phyloP scores from a whole-genome alignment of 2,797 vertebrate genomes.

The Eulemur rubriventer region DNA sequence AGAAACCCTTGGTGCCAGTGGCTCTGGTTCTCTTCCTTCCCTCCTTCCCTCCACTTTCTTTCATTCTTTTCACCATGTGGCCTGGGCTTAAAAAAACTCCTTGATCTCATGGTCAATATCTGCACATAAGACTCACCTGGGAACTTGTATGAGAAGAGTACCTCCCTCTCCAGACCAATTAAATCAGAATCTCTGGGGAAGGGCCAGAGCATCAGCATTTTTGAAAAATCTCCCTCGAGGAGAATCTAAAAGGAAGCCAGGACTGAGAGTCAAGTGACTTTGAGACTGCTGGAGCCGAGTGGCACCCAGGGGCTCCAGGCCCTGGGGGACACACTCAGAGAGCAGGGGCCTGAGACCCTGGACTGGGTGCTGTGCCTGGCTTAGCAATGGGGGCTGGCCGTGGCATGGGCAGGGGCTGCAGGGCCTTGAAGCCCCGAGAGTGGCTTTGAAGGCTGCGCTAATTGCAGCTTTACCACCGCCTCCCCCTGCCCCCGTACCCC shows the following conservation, averaged over 20 bases:
- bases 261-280: background rate
- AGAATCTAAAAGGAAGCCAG: background rate
- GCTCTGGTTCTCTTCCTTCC: background rate
- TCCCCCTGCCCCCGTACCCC: too few species aligned
- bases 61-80: background rate
- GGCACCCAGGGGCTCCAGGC: background rate
- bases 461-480: accelerated
- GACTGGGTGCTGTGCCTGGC: too few species aligned
- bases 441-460: background rate
- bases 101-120: background rate
- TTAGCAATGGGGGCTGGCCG: background rate
- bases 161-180: background rate
- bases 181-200: background rate
- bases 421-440: background rate
- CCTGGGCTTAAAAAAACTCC: background rate
- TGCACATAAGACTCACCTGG: background rate
- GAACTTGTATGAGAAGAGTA: background rate
- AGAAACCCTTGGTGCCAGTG: background rate
- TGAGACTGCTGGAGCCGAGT: background rate
- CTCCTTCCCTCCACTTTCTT: background rate
- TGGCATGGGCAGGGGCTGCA: background rate
- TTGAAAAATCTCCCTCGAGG: background rate
- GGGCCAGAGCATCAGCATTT: background rate
- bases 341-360: background rate
- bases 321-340: background rate